Evolutionary conservation across 2,888 invertebrate species (phyloP).

Genomic region (Apodemia hepburni): DNA sequence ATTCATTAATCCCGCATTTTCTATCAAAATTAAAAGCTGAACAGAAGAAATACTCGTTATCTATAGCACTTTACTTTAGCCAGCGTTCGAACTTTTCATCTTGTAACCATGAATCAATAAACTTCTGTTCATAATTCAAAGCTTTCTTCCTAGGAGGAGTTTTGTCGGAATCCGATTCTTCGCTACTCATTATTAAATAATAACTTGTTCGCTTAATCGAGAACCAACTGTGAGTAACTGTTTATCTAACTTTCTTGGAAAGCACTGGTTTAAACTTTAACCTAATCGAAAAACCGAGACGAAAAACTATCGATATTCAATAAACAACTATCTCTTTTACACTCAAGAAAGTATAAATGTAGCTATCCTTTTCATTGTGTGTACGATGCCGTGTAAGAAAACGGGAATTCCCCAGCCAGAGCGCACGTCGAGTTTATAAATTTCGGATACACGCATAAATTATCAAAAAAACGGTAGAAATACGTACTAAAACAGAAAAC

Average conservation of each 20-base stretch:
- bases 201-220: conserved; percentile 8
- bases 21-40: conserved; percentile 16
- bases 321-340: conserved; percentile 2
- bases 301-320: conserved; percentile 2
- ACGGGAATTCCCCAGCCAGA: too few species aligned
- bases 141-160: conserved; percentile 4
- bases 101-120: conserved; percentile 13
- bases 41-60: conserved; percentile 13
- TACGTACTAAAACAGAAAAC: too few species aligned
- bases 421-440: too few species aligned
- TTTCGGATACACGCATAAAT: too few species aligned
- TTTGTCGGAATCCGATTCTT: conserved; percentile 6
- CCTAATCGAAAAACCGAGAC: neutral
- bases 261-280: too few species aligned
- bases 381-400: neutral
- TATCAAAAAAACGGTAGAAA: too few species aligned
- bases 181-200: conserved; percentile 6
- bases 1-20: neutral
- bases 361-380: too few species aligned
- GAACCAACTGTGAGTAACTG: conserved; percentile 1
- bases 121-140: conserved; percentile 19
- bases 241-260: neutral
- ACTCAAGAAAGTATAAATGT: neutral
- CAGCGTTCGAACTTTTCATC: conserved; percentile 2
- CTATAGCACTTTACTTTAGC: neutral